These are phyloP conservation scores for Rotaria socialis DNA, from an alignment of 2,888 invertebrate species.

Conservation along the genomic window DNA sequence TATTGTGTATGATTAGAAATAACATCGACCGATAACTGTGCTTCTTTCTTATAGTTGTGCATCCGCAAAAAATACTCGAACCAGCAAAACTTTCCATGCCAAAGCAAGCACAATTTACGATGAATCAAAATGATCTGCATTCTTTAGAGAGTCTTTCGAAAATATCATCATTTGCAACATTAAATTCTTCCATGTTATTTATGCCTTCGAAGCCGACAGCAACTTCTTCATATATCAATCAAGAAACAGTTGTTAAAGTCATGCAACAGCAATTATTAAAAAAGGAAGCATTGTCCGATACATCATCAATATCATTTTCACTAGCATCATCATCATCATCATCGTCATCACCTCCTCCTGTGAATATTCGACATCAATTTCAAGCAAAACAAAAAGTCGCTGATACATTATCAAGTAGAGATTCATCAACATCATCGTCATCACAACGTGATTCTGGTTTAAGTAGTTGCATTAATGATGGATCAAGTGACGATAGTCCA, in stretches of 20 bases:
- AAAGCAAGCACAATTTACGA: background rate
- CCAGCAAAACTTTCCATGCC: background rate
- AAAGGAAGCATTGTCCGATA: background rate
- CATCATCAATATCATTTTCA: background rate
- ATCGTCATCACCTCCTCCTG: background rate
- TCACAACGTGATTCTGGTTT: conserved; percentile 11
- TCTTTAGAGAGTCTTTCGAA: background rate
- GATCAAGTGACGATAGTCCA: conserved; percentile 10
- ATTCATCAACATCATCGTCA: conserved; percentile 13
- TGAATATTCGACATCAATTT: too few relatives aligned
- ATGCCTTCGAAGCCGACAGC: background rate
- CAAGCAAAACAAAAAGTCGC: background rate
- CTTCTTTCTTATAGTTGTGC: background rate
- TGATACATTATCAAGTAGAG: background rate
- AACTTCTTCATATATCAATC: background rate
- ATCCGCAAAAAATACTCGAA: background rate
- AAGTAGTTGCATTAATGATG: background rate
- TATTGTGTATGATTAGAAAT: conserved; percentile 2
- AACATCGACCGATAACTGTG: background rate
- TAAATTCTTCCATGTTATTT: conserved; percentile 31
- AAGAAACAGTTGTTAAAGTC: conserved; percentile 21
- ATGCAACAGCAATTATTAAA: conserved; percentile 28
- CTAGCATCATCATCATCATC: background rate
- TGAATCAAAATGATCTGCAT: background rate
- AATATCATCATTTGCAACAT: background rate